Evolutionary conservation across 2,888 invertebrate genomes (phyloP).

Genomic region (Allacma fusca): DNA sequence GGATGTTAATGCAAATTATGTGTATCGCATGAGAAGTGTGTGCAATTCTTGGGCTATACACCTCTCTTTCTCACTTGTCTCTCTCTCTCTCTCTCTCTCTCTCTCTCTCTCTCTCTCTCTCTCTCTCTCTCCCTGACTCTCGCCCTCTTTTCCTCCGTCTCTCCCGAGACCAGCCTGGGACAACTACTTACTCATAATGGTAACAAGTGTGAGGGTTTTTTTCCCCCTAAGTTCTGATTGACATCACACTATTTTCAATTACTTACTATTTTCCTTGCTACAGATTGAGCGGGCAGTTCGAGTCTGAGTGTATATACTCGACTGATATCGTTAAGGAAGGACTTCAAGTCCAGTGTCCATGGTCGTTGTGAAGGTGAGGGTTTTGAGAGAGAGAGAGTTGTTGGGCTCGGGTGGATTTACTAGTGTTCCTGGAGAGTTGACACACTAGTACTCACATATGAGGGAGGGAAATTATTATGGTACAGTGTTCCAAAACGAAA

Average conservation of each 20-base stretch:
- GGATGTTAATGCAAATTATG: not conserved
- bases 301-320: too few species aligned
- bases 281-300: too few species aligned
- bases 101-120: too few species aligned
- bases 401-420: too few species aligned
- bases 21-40: not conserved
- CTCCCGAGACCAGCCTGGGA: not conserved
- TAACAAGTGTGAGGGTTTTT: not conserved
- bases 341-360: too few species aligned
- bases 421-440: too few species aligned
- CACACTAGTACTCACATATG: too few species aligned
- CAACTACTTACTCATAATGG: not conserved
- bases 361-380: too few species aligned
- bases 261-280: not conserved
- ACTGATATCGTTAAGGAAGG: too few species aligned
- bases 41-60: not conserved
- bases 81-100: not conserved
- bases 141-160: not conserved
- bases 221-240: not conserved
- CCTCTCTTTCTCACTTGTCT: slow-evolving; percentile 1
- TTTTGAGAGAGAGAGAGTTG: too few species aligned
- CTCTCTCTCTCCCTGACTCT: not conserved
- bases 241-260: not conserved
- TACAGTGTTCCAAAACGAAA: too few species aligned
- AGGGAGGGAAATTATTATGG: too few species aligned